Evolutionary conservation across 2,888 invertebrate species (phyloP), one percentile per base, ranked within the genome.

Genomic region (Lasioglossum zephyrum): DNA sequence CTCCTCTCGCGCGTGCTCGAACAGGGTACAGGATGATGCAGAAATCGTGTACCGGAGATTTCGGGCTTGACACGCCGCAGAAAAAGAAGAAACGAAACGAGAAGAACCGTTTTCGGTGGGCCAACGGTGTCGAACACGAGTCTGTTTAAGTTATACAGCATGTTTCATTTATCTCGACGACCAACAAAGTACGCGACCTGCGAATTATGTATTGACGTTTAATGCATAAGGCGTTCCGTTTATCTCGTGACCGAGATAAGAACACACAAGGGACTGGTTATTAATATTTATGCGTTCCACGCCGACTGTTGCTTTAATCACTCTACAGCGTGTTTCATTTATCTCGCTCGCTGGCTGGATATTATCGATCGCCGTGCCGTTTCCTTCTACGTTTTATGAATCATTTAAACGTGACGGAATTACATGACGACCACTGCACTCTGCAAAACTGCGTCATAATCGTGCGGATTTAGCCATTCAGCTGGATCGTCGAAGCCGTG

Each of bases 81-180:
- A 36, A 18, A 36, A 13, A 8, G 36, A 18, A 36, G 63, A 36
- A 13, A 18, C 4, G 26, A 5, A 26, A 26, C n/a, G 3, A 13
- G n/a, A 72, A n/a, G 26, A 26, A 69, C 26, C 36, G 22, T 41
- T 18, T 70, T 36, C 66, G 66, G 36, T 18, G 69, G n/a, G 22
- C 18, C 16, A 3, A 22, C n/a, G 69, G 39, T 69, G 69, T 69
- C 39, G 39, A 39, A 69, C 69, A 69, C 69, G 69, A 39, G 69
- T 22, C 69, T 69, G 69, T 69, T 69, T 69, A 69, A 69, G 69
- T 69, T 69, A 69, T 69, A 69, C 69, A 69, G 69, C 69, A 39
- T 69, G 69, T 69, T 69, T 69, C 69, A 69, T 69, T 69, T 69
- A 69, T 69, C 69, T 69, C 39, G 39, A 69, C 69, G 39, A n/a